Base-by-base conservation (phyloP, 2,113 vertebrate species). In the Sprattus sprattus region DNA sequence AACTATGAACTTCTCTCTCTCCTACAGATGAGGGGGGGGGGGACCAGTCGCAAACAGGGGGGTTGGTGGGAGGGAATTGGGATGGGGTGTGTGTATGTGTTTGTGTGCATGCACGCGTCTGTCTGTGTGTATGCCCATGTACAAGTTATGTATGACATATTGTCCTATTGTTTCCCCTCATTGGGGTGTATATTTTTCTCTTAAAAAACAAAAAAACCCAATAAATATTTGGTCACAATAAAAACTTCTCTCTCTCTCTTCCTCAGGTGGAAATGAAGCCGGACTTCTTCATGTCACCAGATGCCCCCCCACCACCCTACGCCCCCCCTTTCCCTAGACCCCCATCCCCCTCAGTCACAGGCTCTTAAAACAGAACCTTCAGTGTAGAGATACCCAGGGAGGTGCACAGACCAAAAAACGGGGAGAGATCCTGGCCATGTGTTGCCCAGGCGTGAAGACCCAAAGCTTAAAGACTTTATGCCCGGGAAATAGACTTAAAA, bases 241-340 rank as follows among this genome's bases (percentile, higher is more conserved):
- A 28, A 60, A 39, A 6, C 46, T 4, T 81, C 4, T 32, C 13
- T 85, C 2, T 81, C 6, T 6, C 75, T n/a, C n/a, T n/a, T n/a
- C 75, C 81, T 44, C 82, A 91, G 90, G 6, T 89, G 39, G 25
- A 60, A 16, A n/a, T 85, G 28, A 91, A 89, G 45, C 71, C 85
- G 0, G 87, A 88, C 0, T 18, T 16, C 25, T 80, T 52, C 84
- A 52, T 45, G 8, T 28, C 18, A 16, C 82, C 85, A 47, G 11
- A 39, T 2, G 87, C 67, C 18, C 80, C 87, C 67, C 90, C 90
- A 52, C 90, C 90, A 0, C 9, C 86, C 3, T 91, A 91, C 52
- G 11, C 32, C 20, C 20, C 0, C n/a, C 81, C 32, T 20, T 32
- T 15, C 11, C 8, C 39, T 28, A 32, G 22, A 22, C 25, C 15